Evolutionary conservation across 2,797 vertebrate species (phyloP).

Genomic region (Platyrinchus mystaceus): DNA sequence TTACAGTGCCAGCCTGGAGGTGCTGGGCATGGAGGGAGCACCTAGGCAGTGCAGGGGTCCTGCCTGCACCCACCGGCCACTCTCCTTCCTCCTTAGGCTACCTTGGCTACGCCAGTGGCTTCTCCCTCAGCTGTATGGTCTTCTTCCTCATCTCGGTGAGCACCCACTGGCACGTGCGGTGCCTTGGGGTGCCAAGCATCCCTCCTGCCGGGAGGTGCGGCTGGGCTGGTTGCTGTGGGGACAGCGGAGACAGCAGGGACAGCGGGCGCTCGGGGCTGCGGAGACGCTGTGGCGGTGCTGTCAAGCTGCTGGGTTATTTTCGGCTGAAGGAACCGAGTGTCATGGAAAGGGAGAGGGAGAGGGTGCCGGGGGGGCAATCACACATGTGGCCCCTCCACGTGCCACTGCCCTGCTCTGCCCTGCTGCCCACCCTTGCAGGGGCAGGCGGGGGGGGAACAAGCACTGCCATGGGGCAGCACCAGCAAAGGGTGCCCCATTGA

Average conservation of each 20-base stretch:
- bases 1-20: not conserved
- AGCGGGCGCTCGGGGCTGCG: not conserved
- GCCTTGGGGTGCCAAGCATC: not conserved
- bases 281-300: not conserved
- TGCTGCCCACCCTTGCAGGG: fast-evolving
- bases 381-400: not conserved
- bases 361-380: not conserved
- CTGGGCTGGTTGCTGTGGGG: not conserved
- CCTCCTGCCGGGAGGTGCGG: not conserved
- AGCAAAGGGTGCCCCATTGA: not conserved
- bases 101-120: conserved; percentile 95
- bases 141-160: conserved; percentile 95
- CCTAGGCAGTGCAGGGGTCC: not conserved
- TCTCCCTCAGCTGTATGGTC: conserved; percentile 98
- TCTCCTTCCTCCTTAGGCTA: conserved; percentile 82
- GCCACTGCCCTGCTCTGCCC: not conserved
- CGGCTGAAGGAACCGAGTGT: not conserved
- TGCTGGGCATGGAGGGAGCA: not conserved
- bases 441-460: not conserved
- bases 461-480: fast-evolving
- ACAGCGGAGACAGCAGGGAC: not conserved
- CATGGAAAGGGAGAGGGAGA: not conserved
- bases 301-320: conserved; percentile 61
- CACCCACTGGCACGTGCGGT: not conserved
- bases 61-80: not conserved